A percentile compares a stretch with the other conserved stretches of the same genome.
phyloP scores from a whole-genome alignment of 2,888 invertebrate genomes.

The Orthosia cruda region DNA sequence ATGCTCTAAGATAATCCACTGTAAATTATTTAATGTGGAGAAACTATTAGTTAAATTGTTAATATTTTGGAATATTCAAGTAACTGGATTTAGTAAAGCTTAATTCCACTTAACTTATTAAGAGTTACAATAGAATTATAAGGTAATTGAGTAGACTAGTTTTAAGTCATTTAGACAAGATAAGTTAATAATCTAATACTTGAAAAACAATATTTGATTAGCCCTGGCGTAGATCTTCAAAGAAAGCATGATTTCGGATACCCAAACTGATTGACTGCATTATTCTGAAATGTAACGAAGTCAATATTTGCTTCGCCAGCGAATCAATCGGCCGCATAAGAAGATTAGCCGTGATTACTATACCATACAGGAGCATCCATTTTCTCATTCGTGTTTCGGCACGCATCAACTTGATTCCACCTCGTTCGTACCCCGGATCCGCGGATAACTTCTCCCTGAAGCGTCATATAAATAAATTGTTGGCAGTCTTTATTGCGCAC shows the following conservation, averaged over 20 bases:
- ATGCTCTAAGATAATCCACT: conserved; percentile 24
- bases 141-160: neutral
- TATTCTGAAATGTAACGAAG: conserved; percentile 13
- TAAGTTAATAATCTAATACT: neutral
- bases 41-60: conserved; percentile 9
- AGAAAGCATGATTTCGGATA: neutral
- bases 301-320: conserved; percentile 49
- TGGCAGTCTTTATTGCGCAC: conserved; percentile 89
- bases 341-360: conserved; percentile 80
- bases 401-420: conserved; percentile 90
- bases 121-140: neutral
- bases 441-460: conserved; percentile 90
- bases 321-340: conserved; percentile 73
- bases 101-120: neutral
- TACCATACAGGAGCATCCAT: conserved; percentile 79
- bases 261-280: conserved; percentile 1
- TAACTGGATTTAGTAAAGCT: conserved; percentile 30
- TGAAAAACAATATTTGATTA: neutral
- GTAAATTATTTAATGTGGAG: conserved; percentile 25
- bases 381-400: conserved; percentile 83
- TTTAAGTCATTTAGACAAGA: neutral
- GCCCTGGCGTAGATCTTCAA: neutral
- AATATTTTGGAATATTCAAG: conserved; percentile 20
- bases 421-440: conserved; percentile 85
- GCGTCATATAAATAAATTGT: conserved; percentile 92